phyloP scores from a whole-genome alignment of 2,113 vertebrate species.

The Paradisaea rubra region DNA sequence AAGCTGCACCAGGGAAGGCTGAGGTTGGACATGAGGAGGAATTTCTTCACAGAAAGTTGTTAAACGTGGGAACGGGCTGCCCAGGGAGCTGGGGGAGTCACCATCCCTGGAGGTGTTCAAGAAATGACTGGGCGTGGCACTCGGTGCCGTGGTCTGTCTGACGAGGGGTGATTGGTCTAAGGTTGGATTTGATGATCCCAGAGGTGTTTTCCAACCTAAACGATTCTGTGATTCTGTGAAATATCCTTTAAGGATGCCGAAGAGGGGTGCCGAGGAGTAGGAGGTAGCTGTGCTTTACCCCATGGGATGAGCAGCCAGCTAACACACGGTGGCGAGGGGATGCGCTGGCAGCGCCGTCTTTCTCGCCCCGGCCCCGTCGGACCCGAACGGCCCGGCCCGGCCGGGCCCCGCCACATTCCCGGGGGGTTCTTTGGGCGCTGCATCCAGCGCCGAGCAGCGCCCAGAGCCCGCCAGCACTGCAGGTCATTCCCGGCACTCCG shows the following conservation, averaged over 20 bases:
- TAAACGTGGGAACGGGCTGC: not conserved
- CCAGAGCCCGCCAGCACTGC: accelerated
- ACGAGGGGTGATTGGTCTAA: not conserved
- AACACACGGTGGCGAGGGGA: not conserved
- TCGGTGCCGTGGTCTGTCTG: not conserved
- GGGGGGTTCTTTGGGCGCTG: accelerated
- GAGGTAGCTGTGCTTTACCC: too few species aligned
- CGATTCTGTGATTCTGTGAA: not conserved
- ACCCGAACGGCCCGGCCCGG: accelerated
- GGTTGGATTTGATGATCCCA: not conserved
- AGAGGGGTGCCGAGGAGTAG: not conserved
- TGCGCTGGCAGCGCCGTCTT: accelerated
- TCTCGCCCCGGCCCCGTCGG: too few species aligned
- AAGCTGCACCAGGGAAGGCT: not conserved
- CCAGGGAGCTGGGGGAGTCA: not conserved
- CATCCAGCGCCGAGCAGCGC: not conserved
- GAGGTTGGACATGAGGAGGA: not conserved
- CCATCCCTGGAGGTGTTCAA: not conserved
- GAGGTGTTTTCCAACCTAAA: not conserved
- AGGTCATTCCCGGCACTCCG: not conserved
- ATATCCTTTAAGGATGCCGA: not conserved
- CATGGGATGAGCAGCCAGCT: not conserved
- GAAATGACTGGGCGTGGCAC: not conserved
- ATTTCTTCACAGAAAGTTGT: not conserved
- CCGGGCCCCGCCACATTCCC: accelerated